Evolutionary conservation across 2,797 vertebrate species (phyloP).

Genomic region (Arctocebus calabarensis): DNA sequence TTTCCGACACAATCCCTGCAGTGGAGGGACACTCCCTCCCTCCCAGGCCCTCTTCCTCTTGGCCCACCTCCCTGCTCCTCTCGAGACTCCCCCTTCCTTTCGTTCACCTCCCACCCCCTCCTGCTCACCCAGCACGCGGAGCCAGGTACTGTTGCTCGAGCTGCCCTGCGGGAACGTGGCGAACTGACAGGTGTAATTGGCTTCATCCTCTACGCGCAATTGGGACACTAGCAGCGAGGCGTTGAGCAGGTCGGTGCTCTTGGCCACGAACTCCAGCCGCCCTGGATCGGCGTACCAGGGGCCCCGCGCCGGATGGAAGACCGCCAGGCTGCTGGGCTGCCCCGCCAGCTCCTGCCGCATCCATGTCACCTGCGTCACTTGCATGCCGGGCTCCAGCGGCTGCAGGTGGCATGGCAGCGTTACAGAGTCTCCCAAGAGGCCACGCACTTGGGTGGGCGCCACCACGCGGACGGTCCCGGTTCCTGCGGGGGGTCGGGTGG

Average conservation of each 20-base stretch:
- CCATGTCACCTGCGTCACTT: constrained; percentile 92
- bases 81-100: no score
- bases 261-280: constrained; percentile 80
- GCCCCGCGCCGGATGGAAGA: constrained; percentile 86
- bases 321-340: constrained; percentile 86
- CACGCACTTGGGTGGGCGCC: constrained; percentile 81
- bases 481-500: constrained; percentile 77
- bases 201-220: constrained; percentile 88
- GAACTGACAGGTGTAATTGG: constrained; percentile 91
- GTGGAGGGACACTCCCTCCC: neutral
- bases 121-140: constrained; percentile 91
- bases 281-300: constrained; percentile 81
- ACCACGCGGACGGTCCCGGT: constrained; percentile 87
- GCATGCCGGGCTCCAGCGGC: neutral
- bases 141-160: constrained; percentile 85
- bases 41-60: neutral
- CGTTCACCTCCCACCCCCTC: rapidly evolving
- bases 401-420: constrained; percentile 88
- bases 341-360: constrained; percentile 79
- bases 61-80: neutral
- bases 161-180: constrained; percentile 92
- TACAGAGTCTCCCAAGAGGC: constrained; percentile 87
- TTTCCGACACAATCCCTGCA: neutral
- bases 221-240: constrained; percentile 88
- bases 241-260: constrained; percentile 51